phyloP scores from a whole-genome alignment of 2,113 vertebrate genomes.

The Anolis carolinensis region DNA sequence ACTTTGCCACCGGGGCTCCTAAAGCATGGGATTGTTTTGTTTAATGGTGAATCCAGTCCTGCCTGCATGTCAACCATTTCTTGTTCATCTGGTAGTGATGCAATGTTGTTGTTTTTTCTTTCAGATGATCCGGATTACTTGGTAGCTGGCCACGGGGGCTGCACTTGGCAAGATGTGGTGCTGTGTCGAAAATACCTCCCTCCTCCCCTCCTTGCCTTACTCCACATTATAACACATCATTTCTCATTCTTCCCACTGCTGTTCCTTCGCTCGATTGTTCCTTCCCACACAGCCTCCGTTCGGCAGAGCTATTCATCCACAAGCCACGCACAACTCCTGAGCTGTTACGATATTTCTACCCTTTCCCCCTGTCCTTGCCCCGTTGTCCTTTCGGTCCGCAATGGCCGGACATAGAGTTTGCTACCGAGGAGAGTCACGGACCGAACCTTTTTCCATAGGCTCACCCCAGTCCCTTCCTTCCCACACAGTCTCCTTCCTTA shows the following conservation, averaged over 20 bases:
- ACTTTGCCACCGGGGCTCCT: too few relatives aligned
- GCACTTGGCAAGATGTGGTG: background rate
- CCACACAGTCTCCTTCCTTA: background rate
- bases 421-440: background rate
- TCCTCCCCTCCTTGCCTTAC: background rate
- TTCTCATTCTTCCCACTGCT: conserved; percentile 2
- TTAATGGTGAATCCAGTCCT: too few relatives aligned
- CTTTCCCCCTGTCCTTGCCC: background rate
- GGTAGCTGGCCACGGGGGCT: background rate
- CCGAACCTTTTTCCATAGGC: too few relatives aligned
- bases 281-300: background rate
- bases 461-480: background rate
- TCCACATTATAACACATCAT: background rate
- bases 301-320: background rate
- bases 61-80: background rate
- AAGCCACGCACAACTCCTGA: background rate
- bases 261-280: background rate
- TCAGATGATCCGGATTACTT: background rate
- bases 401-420: background rate
- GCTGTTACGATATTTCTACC: background rate
- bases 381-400: background rate
- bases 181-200: background rate
- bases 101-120: background rate
- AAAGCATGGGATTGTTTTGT: too few relatives aligned
- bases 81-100: background rate